phyloP scores from a whole-genome alignment of 1,140 invertebrate genomes.

The Ladona fulva region DNA sequence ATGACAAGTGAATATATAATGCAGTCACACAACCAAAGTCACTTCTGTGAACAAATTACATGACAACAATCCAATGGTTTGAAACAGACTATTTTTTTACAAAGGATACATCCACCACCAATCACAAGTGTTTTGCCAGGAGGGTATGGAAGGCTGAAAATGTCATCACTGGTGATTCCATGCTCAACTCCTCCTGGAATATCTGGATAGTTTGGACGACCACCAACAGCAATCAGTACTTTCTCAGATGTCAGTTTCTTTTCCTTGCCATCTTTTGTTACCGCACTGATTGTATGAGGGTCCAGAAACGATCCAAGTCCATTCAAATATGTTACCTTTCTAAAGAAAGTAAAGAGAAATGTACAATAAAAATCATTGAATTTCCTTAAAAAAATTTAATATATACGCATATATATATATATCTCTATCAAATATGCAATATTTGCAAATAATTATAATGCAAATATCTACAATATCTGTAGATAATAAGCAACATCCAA shows the following conservation, averaged over 20 bases:
- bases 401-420: neutral
- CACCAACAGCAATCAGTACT: conserved; percentile 87
- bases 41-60: too few relatives aligned
- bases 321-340: conserved; percentile 89
- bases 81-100: too few relatives aligned
- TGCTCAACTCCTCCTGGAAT: conserved; percentile 83
- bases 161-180: conserved; percentile 92
- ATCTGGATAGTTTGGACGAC: conserved; percentile 74
- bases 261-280: conserved; percentile 68
- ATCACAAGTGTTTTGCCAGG: conserved; percentile 93
- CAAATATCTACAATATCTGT: too few relatives aligned
- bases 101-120: conserved; percentile 82
- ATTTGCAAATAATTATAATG: too few relatives aligned
- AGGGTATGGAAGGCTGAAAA: conserved; percentile 77
- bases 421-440: neutral
- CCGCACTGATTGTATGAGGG: conserved; percentile 62
- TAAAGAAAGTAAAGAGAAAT: conserved; percentile 31
- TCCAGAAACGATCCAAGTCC: conserved; percentile 77
- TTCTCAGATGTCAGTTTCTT: conserved; percentile 69
- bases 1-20: too few relatives aligned
- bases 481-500: too few relatives aligned
- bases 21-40: too few relatives aligned
- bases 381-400: too few relatives aligned
- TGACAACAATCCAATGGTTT: too few relatives aligned
- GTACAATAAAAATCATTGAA: neutral